These are phyloP conservation scores for Andrena haemorrhoa DNA, from an alignment of 2,888 invertebrate species.

Conservation along the genomic window DNA sequence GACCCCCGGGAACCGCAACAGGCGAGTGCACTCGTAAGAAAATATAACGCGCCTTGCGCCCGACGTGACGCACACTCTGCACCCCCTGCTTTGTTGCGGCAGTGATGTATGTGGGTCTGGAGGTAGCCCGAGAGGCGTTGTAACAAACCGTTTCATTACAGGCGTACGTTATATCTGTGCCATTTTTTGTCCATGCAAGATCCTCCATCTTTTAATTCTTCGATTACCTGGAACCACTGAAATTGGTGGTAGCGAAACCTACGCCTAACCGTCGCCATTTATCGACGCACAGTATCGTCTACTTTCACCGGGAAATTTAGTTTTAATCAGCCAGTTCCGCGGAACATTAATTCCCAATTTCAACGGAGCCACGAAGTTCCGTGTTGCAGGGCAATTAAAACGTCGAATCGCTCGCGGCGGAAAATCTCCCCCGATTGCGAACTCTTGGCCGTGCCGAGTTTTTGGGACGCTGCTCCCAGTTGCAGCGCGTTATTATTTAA, in stretches of 20 bases:
- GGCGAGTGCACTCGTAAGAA: constrained; percentile 66
- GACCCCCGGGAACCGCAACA: constrained; percentile 53
- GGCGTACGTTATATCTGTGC: constrained; percentile 2
- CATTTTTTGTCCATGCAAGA: background rate
- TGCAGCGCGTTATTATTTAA: constrained; percentile 46
- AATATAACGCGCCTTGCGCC: constrained; percentile 59
- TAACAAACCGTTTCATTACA: constrained; percentile 25
- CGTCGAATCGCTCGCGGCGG: constrained; percentile 20
- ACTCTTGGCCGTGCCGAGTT: constrained; percentile 20
- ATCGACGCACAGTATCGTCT: too few relatives aligned
- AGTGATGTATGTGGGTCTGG: constrained; percentile 32
- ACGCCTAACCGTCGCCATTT: too few relatives aligned
- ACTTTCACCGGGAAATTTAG: background rate
- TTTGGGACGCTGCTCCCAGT: constrained; percentile 8
- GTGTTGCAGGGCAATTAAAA: constrained; percentile 34
- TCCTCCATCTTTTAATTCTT: background rate
- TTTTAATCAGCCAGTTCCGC: too few relatives aligned
- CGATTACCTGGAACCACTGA: background rate
- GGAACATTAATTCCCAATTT: constrained; percentile 7
- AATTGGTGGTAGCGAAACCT: too few relatives aligned
- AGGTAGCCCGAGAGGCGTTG: background rate
- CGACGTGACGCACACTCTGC: constrained; percentile 38
- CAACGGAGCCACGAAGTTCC: constrained; percentile 6
- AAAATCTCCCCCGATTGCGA: constrained; percentile 11
- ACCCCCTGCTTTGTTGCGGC: constrained; percentile 1